These are phyloP conservation scores for Papilio glaucus DNA, from an alignment of 1,140 invertebrate species.

Conservation along the genomic window DNA sequence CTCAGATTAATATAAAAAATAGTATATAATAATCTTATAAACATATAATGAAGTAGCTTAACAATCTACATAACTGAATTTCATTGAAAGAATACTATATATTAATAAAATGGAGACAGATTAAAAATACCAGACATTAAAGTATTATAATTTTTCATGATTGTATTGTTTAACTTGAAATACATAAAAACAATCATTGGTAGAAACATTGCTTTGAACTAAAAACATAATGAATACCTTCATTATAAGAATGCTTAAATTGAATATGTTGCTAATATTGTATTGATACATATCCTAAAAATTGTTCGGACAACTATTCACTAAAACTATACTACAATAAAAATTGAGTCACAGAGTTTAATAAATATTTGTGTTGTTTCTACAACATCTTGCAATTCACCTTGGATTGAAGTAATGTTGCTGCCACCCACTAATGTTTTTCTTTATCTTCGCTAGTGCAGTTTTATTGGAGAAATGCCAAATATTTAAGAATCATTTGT, in stretches of 20 bases:
- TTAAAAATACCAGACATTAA: not conserved
- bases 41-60: not conserved
- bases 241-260: not conserved
- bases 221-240: not conserved
- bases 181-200: not conserved
- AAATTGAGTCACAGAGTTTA: not conserved
- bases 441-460: not conserved
- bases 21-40: slow-evolving; percentile 25
- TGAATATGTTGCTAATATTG: not conserved
- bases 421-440: not conserved
- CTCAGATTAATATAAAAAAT: slow-evolving; percentile 24
- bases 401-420: not conserved
- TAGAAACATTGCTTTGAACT: not conserved
- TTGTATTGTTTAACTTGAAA: not conserved
- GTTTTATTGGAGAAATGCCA: not conserved
- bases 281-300: not conserved
- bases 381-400: not conserved
- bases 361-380: not conserved
- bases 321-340: not conserved
- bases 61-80: not conserved
- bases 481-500: not conserved
- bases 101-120: not conserved
- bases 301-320: not conserved
- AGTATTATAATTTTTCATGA: not conserved
- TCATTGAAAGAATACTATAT: not conserved